Evolutionary conservation across 2,888 invertebrate species (phyloP).

Genomic region (Lycocerus yunnanus): DNA sequence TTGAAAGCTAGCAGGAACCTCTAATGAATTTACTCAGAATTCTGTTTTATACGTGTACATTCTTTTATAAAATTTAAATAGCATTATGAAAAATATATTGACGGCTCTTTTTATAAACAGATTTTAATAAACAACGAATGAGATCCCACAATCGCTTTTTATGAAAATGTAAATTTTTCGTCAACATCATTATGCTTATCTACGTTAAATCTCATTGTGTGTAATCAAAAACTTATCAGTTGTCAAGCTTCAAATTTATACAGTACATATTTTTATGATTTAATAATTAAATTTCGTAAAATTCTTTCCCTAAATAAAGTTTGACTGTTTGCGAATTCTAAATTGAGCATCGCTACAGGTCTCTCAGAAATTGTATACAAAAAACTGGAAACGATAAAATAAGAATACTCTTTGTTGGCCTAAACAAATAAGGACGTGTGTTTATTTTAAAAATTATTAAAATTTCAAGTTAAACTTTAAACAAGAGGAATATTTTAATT

Average conservation of each 20-base stretch:
- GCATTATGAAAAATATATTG: not conserved
- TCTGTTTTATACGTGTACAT: conserved; percentile 7
- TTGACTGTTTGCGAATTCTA: not conserved
- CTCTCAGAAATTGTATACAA: not conserved
- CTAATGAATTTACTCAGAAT: conserved; percentile 23
- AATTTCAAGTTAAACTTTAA: not conserved
- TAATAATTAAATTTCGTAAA: not conserved
- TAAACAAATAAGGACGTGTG: not conserved
- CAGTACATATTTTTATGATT: not conserved
- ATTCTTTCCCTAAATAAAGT: not conserved
- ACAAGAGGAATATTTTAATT: not conserved
- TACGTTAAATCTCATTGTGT: not conserved
- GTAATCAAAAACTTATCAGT: not conserved
- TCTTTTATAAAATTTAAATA: conserved; percentile 2
- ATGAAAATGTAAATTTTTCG: not conserved
- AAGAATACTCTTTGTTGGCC: not conserved
- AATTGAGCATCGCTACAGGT: not conserved
- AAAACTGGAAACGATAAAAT: not conserved
- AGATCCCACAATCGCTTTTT: not conserved
- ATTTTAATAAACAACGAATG: conserved; percentile 2
- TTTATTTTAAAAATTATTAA: not conserved
- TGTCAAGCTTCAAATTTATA: not conserved
- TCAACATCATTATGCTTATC: not conserved
- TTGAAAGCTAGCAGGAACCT: conserved; percentile 12
- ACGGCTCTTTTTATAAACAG: not conserved